Percentiles rank a stretch among this genome's conserved stretches.
These are phyloP conservation scores for Sebastes steindachneri DNA, from an alignment of 2,797 vertebrate genomes.

Conservation along the genomic window DNA sequence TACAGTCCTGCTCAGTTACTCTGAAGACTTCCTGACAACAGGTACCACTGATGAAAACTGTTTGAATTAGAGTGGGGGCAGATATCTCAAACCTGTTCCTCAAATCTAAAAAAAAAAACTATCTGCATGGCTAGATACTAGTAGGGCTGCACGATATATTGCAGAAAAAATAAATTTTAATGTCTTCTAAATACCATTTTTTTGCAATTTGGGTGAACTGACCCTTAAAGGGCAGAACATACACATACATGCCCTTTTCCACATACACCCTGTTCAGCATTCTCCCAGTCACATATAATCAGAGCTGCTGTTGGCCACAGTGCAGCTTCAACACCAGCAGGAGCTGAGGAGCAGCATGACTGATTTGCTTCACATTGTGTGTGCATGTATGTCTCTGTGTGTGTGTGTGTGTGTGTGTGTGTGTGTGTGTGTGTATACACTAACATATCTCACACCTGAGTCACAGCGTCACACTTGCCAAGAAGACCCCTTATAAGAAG, in stretches of 20 bases:
- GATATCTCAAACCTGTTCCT: neutral
- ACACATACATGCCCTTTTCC: neutral
- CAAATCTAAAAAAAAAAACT: neutral
- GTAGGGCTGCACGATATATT: neutral
- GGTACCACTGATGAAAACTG: neutral
- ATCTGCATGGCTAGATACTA: neutral
- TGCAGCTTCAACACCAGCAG: neutral
- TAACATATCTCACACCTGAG: constrained; percentile 12
- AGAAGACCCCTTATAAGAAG: neutral
- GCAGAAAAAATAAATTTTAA: neutral
- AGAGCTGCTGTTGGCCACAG: constrained; percentile 16
- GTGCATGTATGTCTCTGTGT: neutral
- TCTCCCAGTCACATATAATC: neutral
- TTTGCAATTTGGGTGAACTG: neutral
- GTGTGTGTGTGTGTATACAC: neutral
- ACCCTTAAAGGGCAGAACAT: neutral
- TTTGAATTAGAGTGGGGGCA: neutral
- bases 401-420: neutral
- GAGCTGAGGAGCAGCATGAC: neutral
- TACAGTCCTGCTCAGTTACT: neutral
- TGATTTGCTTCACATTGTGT: constrained; percentile 5
- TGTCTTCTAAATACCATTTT: neutral
- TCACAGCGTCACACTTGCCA: constrained; percentile 23
- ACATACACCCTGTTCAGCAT: neutral
- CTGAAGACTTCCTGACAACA: neutral